Base-by-base conservation (phyloP, 1,140 invertebrate species). In the Calliopsis andreniformis region DNA sequence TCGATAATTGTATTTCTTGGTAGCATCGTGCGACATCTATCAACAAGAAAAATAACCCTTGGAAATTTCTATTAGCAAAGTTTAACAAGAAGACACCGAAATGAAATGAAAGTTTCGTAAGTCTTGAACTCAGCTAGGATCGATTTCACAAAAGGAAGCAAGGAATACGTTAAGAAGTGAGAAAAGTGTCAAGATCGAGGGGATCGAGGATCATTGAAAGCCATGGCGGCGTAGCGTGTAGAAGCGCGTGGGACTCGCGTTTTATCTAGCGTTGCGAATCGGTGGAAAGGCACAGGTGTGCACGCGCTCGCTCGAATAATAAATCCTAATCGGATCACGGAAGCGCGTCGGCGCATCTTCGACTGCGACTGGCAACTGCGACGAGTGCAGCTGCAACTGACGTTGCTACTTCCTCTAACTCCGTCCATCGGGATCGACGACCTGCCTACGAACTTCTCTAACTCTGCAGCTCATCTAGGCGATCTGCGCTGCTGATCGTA, bases 271-370 rank as follows among this genome's bases (percentile, higher is more conserved):
- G 12, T 28, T 51, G 51, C 25, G 68, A 64, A 71, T 63, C 68
- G 67, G 16, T 70, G 68, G 66, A 76, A 59, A 61, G 66, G 73
- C 66, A 43, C 73, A 76, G 73, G 66, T 76, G 73, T 76, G 55
- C 73, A 53, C 56, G 66, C 73, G 45, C 66, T 16, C 39, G 25
- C 20, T 70, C 66, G 73, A 61, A 76, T 76, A 61, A 76, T 76
- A 76, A 76, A 76, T 76, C 66, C 56, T 70, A 70, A 76, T 76
- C 73, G 73, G 73, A 76, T 76, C 66, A 70, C 35, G 73, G 66
- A 76, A 68, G 25, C 53, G 43, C 66, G 55, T 45, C 45, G 64
- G 53, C n/a, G 56, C 66, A 53, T 69, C 64, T 70, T 68, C 66
- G 28, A 53, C 43, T 76, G 73, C 20, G 43, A 70, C 14, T 59